Evolutionary conservation across 2,113 vertebrate genomes (phyloP).

Genomic region (Indri indri): DNA sequence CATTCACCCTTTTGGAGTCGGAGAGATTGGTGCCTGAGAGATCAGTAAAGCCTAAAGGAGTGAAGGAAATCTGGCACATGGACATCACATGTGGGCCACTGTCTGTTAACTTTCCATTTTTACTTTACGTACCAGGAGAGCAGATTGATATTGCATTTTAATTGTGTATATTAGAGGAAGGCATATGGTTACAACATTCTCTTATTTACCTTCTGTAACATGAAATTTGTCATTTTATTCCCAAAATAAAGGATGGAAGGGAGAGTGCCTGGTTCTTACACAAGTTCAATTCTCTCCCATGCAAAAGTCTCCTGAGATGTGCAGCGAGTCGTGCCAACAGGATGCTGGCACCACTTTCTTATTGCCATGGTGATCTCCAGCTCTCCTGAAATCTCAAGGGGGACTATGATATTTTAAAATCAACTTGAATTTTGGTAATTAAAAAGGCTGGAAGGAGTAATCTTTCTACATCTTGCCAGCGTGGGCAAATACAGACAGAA

Average conservation of each 20-base stretch:
- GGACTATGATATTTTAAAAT: conserved; percentile 84
- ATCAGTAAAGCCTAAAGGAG: background rate
- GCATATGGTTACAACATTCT: conserved; percentile 57
- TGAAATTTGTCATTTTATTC: conserved; percentile 73
- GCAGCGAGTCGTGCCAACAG: conserved; percentile 80
- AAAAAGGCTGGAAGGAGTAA: conserved; percentile 84
- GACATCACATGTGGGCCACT: conserved; percentile 61
- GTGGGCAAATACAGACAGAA: conserved; percentile 80
- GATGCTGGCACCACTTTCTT: conserved; percentile 84
- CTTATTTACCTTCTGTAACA: conserved; percentile 75
- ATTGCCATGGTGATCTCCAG: conserved; percentile 88
- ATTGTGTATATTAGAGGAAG: conserved; percentile 75
- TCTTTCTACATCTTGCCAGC: conserved; percentile 79
- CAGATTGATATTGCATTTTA: conserved; percentile 71
- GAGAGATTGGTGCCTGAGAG: background rate
- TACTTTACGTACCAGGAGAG: conserved; percentile 64
- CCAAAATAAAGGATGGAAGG: conserved; percentile 79
- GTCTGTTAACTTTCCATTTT: conserved; percentile 77
- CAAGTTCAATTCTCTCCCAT: conserved; percentile 80
- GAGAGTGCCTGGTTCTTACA: conserved; percentile 71
- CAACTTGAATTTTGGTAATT: conserved; percentile 87
- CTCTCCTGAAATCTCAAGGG: conserved; percentile 84
- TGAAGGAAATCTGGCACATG: conserved; percentile 30
- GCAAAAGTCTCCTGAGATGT: conserved; percentile 81
- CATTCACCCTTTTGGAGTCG: background rate